These are phyloP conservation scores for Molorchus minor DNA, from an alignment of 2,888 invertebrate genomes.

Conservation along the genomic window DNA sequence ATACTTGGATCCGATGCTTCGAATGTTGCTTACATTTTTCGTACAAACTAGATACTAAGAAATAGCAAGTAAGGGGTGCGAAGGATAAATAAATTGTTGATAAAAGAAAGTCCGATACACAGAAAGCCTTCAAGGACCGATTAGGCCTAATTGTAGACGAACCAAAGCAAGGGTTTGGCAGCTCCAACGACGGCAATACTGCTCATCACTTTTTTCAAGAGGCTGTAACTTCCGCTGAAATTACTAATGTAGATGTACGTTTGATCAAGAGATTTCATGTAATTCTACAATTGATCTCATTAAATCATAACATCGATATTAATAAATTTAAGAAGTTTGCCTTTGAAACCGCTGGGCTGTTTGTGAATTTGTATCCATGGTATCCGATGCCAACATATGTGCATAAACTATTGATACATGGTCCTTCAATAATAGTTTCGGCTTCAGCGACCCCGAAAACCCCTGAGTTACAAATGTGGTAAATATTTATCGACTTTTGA, in stretches of 20 bases:
- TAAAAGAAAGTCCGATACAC: not conserved
- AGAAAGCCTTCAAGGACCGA: too few relatives aligned
- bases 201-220: not conserved
- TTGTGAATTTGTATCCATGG: not conserved
- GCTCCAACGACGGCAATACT: not conserved
- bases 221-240: not conserved
- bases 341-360: not conserved
- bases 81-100: not conserved
- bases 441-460: too few relatives aligned
- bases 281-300: not conserved
- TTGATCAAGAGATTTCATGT: not conserved
- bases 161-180: too few relatives aligned
- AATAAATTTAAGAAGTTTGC: not conserved
- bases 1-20: conserved; percentile 5
- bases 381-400: not conserved
- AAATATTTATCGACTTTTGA: too few relatives aligned
- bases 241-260: not conserved
- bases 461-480: too few relatives aligned
- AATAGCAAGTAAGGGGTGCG: conserved; percentile 1
- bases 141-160: too few relatives aligned
- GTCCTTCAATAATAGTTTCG: not conserved
- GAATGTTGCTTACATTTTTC: conserved; percentile 4
- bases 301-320: not conserved
- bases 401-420: not conserved
- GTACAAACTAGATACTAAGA: not conserved